Base-by-base conservation (phyloP, 2,888 invertebrate genomes). In the Lepidochrysops patricia region DNA sequence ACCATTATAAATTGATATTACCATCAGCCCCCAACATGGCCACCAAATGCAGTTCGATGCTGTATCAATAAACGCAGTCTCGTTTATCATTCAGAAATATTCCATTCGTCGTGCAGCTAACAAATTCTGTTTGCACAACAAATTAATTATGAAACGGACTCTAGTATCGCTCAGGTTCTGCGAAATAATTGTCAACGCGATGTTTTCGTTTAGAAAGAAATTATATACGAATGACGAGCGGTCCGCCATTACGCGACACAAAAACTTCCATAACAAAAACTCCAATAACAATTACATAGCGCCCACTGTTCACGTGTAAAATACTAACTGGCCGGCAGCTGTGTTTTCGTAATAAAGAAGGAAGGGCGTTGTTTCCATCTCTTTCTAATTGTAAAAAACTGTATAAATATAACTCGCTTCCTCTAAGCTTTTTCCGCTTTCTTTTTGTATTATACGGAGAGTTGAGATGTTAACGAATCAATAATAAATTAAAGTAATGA, bases 1-100 rank as follows among this genome's bases (percentile, higher is more conserved):
- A 27, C 27, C 52, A 52, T 52, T 15, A n/a, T 27, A 52, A 52
- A 52, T 52, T 52, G 52, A 52, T 52, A 52, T 52, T 52, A 52
- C 50, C 12, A 50, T 13, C 26, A 26, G 43, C 43, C 7, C 7
- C 19, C 6, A 13, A 26, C 50, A 26, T 13, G 50, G 13, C n/a
- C 43, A 19, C 27, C 7, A 54, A 54, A 32, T 54, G 27, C 15
- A 29, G 13, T 52, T 52, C n/a, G 13, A 27, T 43, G 9, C n/a
- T 32, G 32, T 54, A 54, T 54, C 54, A 54, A 54, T 54, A 54
- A 29, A 32, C 15, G 9, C 29, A 19, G 54, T 19, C 54, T 54
- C 15, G 29, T 54, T 54, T 54, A 29, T 50, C n/a, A 49, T 32
- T 13, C 54, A 15, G 29, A 23, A 3, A 19, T 32, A 15, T 54